phyloP scores from a whole-genome alignment of 2,797 vertebrate genomes.

The Cossypha heuglini region DNA sequence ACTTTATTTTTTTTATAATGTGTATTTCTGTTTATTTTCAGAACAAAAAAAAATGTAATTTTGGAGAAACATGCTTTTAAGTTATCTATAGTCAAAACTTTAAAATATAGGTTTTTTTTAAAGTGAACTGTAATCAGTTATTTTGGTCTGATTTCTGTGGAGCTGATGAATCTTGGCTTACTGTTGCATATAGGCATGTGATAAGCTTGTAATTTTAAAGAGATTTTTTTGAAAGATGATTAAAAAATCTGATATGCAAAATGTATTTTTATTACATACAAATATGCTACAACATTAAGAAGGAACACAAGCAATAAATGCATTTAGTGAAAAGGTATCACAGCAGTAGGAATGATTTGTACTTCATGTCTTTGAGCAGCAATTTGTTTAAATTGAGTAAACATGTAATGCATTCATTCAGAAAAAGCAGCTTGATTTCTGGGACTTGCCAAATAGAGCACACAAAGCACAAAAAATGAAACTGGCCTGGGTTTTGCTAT shows the following conservation, averaged over 20 bases:
- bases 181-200: background rate
- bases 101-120: background rate
- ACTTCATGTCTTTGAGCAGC: background rate
- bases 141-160: background rate
- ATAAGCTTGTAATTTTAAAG: background rate
- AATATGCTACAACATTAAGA: background rate
- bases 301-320: background rate
- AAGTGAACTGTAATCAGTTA: background rate
- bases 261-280: background rate
- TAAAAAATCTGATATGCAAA: background rate
- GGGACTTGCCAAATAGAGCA: background rate
- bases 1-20: background rate
- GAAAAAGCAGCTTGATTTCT: background rate
- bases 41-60: background rate
- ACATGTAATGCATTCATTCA: background rate
- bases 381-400: background rate
- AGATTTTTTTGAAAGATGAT: background rate
- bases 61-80: background rate
- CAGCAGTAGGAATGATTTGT: background rate
- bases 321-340: background rate
- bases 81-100: background rate
- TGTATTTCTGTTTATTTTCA: background rate
- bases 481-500: background rate
- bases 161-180: background rate
- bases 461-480: background rate